Evolutionary conservation across 2,888 invertebrate species (phyloP).

Genomic region (Xylota segnis): DNA sequence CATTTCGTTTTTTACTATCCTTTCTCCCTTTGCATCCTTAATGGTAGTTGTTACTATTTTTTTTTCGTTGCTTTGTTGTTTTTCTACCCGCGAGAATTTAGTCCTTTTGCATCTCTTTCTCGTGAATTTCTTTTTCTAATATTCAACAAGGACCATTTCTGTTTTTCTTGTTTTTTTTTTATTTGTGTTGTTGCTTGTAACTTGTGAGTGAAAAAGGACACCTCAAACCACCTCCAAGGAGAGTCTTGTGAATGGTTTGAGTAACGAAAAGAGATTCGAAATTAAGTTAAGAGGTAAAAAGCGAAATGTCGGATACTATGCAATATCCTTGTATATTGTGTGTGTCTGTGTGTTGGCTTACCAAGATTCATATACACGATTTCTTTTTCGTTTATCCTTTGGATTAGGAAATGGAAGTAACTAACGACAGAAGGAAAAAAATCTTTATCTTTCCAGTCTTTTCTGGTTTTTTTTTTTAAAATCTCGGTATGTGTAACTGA

Average conservation of each 20-base stretch:
- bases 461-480: conserved; percentile 25
- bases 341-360: neutral
- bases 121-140: conserved; percentile 15
- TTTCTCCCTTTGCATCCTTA: conserved; percentile 32
- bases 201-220: conserved; percentile 19
- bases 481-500: conserved; percentile 31
- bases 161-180: too few relatives aligned
- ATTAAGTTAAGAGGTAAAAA: conserved; percentile 48
- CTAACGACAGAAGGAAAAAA: conserved; percentile 54
- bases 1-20: conserved; percentile 45
- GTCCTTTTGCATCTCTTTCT: conserved; percentile 37
- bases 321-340: conserved; percentile 22
- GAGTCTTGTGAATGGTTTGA: neutral
- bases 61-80: conserved; percentile 1
- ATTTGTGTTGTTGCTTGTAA: neutral
- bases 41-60: conserved; percentile 53
- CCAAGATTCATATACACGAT: conserved; percentile 1
- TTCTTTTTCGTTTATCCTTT: conserved; percentile 8
- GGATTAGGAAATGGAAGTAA: conserved; percentile 57
- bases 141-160: conserved; percentile 54
- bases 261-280: conserved; percentile 40
- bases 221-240: neutral
- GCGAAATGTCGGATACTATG: conserved; percentile 44
- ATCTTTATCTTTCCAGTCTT: conserved; percentile 37
- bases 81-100: conserved; percentile 35